Base-by-base conservation (phyloP, 2,797 vertebrate species). In the Cuculus canorus region DNA sequence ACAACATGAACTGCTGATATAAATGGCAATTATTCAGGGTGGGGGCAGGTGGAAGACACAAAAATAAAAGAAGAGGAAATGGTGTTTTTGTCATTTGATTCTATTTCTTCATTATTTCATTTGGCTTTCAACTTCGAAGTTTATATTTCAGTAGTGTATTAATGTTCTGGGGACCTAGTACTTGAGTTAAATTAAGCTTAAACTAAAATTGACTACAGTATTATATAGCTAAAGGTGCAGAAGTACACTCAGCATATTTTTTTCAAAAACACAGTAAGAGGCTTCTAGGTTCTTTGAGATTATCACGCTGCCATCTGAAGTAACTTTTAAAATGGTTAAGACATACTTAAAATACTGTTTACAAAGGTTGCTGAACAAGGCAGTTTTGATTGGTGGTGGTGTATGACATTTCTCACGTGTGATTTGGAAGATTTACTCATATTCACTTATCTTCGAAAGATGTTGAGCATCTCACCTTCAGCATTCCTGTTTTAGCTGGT, bases 21-120 rank as follows among this genome's bases (percentile, higher is more conserved):
- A 76, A 69, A 59, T 88, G n/a, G 18, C 35, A 22, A 71, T 7
- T 23, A 53, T 63, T 85, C 53, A 78, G 37, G 18, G 13, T 0
- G 0, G 10, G 4, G 4, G 10, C 3, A 0, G n/a, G n/a, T 25
- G 19, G 15, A 52, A 13, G 60, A 37, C 9, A 3, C 57, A 47
- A 0, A 2, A 25, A 41, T 4, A 2, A n/a, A 35, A 73, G 9
- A 68, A 32, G 12, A 68, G 9, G 16, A 56, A 77, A 76, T 79
- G 1, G 10, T 41, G 5, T 0, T 39, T 87, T 75, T 68, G 21
- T 60, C 3, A 16, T 91, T 88, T 80, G 25, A 48, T 80, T 85
- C 43, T 45, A 13, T 56, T 27, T 72, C 27, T 53, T 76, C 13
- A 10, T 43, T 3, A 10, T 50, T 92, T 87, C 17, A 59, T 17